Base-by-base conservation (phyloP, 2,888 invertebrate genomes). In the Synergus japonicus region DNA sequence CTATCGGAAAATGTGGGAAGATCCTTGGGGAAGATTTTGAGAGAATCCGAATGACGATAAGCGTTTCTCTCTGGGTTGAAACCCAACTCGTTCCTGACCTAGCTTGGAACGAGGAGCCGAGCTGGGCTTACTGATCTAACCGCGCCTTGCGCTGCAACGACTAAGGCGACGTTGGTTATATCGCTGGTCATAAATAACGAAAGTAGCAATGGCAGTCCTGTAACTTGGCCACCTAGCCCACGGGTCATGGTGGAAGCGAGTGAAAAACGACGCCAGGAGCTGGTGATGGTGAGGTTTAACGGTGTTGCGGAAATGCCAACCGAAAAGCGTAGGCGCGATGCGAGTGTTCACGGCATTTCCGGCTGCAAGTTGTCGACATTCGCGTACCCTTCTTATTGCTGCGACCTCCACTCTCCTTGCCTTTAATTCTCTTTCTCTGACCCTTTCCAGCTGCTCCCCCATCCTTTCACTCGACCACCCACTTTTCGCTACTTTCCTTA, bases 131-230 rank as follows among this genome's bases (percentile, higher is more conserved):
- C 54, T n/a, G n/a, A 29, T 66, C 41, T 73, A 73, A 73, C 73
- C 54, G 37, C 37, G 46, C 43, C 44, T 12, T 15, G 44, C 15
- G 60, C 80, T 85, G 82, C 83, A 79, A 66, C 83, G 82, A 86
- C 83, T 79, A 83, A 81, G 85, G 82, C 79, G 83, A 85, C 82
- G 83, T 82, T 83, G 84, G 84, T 84, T 88, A 87, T 88, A 87
- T 87, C 87, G 87, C 80, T 80, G 86, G 84, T 84, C 85, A 86
- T 89, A 89, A 89, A 89, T 89, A 88, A 89, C 85, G 85, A 86
- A 87, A 88, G 88, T 88, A 87, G 86, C 87, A 88, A 85, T 86
- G 86, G 88, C 86, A 89, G 86, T 83, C 85, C 54, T 73, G 54
- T 73, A 73, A 73, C 41, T 49, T n/a, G 54, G 80, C 81, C 79